These are phyloP conservation scores for Scomber japonicus DNA, from an alignment of 2,113 vertebrate genomes.

Conservation along the genomic window DNA sequence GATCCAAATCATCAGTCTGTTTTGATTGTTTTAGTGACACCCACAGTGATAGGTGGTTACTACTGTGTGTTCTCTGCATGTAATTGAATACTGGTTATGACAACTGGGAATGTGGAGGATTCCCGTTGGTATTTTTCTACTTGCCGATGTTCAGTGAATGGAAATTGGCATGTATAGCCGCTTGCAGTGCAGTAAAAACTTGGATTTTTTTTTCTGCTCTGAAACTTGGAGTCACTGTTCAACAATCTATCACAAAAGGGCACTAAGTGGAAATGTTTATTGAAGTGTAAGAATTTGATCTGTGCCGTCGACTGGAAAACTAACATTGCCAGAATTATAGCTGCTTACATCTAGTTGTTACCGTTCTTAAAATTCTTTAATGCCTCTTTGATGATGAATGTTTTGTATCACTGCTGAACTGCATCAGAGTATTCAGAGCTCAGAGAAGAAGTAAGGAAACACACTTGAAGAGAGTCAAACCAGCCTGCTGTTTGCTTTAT, in stretches of 20 bases:
- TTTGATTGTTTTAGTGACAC: slow-evolving; percentile 1
- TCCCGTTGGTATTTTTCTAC: too few species aligned
- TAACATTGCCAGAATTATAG: not conserved
- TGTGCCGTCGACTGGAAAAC: too few species aligned
- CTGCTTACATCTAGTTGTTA: slow-evolving; percentile 19
- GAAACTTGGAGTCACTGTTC: not conserved
- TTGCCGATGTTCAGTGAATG: too few species aligned
- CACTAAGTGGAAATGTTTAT: too few species aligned
- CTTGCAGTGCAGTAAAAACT: not conserved
- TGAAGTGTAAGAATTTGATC: too few species aligned
- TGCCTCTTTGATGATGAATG: not conserved
- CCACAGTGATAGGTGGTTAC: not conserved
- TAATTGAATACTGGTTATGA: not conserved
- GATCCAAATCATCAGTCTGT: not conserved
- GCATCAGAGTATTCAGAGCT: not conserved
- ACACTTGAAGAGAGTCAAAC: not conserved
- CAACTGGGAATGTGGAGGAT: not conserved
- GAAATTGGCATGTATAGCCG: too few species aligned
- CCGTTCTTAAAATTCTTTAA: slow-evolving; percentile 14
- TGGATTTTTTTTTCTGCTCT: not conserved
- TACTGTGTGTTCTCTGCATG: not conserved
- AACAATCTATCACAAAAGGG: too few species aligned
- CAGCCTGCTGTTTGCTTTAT: not conserved
- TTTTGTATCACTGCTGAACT: not conserved
- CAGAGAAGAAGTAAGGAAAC: slow-evolving; percentile 4